phyloP scores from a whole-genome alignment of 2,797 vertebrate species.

The Trachops cirrhosus region DNA sequence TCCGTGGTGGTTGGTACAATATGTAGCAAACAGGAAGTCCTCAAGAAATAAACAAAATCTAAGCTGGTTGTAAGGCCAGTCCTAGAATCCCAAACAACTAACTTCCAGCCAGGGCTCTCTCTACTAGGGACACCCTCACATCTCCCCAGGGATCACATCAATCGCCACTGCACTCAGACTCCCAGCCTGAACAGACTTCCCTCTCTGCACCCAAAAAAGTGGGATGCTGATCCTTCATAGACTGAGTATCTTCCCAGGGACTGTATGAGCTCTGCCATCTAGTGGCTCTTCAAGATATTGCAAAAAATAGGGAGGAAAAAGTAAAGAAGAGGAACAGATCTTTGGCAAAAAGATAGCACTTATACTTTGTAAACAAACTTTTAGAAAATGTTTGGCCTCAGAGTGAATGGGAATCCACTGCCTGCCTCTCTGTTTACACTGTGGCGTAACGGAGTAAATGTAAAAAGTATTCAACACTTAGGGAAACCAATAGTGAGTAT shows the following conservation, averaged over 20 bases:
- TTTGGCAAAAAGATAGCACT: neutral
- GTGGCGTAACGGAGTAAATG: neutral
- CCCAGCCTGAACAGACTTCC: neutral
- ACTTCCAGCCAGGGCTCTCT: neutral
- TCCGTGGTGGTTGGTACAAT: neutral
- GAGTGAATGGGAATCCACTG: neutral
- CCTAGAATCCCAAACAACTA: neutral
- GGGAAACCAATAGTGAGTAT: neutral
- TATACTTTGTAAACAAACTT: neutral
- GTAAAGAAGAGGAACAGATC: neutral
- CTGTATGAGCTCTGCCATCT: neutral
- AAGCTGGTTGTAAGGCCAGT: neutral
- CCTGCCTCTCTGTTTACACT: neutral
- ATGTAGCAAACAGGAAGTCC: neutral
- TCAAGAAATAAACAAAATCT: neutral
- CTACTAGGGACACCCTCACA: no score
- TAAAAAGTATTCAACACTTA: neutral
- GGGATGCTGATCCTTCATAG: neutral
- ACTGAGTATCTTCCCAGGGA: neutral
- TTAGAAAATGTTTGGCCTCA: neutral
- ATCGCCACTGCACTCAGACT: neutral
- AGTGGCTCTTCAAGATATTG: neutral
- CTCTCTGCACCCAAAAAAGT: neutral
- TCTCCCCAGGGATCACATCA: neutral
- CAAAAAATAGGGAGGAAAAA: neutral